Conservation (phyloP, 2,797 vertebrate species). For the Podargus strigoides region DNA sequence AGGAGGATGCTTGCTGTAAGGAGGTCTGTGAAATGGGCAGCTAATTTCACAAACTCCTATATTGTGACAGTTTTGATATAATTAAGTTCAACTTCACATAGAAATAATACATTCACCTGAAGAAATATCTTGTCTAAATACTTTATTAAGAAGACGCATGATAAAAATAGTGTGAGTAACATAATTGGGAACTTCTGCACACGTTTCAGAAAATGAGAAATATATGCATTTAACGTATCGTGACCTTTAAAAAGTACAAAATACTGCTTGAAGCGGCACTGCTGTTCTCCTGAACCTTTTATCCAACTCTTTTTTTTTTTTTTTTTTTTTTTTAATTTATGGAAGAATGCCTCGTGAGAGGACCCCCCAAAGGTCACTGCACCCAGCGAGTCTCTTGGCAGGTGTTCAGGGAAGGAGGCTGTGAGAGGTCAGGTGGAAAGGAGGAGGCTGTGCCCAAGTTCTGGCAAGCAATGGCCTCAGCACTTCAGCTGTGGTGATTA, state of each 20-base stretch:
- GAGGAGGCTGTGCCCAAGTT: background rate
- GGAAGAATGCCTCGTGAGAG: background rate
- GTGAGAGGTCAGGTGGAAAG: background rate
- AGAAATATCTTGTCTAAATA: background rate
- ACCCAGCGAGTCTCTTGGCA: background rate
- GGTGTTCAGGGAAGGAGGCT: background rate
- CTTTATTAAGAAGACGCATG: background rate
- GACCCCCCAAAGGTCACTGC: background rate
- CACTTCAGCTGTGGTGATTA: background rate
- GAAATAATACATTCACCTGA: background rate
- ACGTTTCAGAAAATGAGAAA: background rate
- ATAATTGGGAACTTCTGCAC: background rate
- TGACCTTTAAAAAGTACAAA: slow-evolving; percentile 7
- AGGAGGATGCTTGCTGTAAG: background rate
- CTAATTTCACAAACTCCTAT: background rate
- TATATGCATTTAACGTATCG: background rate
- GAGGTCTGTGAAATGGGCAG: background rate
- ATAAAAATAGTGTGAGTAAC: background rate
- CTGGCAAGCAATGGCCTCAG: background rate
- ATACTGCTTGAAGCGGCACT: background rate
- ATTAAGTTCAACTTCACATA: fast-evolving
- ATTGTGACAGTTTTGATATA: background rate
- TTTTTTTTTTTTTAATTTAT: background rate
- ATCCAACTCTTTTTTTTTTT: background rate
- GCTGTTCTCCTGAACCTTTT: background rate